Evolutionary conservation across 2,797 vertebrate genomes (phyloP).

Genomic region (Arnoldichthys spilopterus): DNA sequence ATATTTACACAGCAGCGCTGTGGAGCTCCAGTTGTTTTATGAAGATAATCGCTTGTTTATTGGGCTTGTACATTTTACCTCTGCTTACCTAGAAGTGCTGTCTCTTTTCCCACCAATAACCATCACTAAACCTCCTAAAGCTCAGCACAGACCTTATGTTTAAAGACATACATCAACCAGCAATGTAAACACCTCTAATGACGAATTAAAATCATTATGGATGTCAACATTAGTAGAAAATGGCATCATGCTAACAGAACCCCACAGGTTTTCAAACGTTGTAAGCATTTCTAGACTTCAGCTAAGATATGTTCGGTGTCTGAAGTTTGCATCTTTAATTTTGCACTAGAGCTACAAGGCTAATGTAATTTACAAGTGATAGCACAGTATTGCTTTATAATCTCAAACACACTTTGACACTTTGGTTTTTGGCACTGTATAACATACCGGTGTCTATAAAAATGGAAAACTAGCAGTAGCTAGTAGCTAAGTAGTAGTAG

Average conservation of each 20-base stretch:
- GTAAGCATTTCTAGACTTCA: neutral
- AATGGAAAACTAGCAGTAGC: neutral
- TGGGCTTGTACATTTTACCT: constrained; percentile 22
- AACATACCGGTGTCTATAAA: neutral
- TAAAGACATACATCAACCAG: neutral
- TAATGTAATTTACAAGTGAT: no score
- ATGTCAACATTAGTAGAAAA: neutral
- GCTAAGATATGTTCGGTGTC: neutral
- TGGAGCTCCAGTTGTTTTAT: constrained; percentile 26
- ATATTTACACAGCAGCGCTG: constrained; percentile 45
- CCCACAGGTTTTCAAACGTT: neutral
- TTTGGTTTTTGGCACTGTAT: neutral
- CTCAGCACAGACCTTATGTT: neutral
- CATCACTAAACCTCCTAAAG: neutral
- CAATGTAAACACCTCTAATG: constrained; percentile 3
- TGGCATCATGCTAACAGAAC: neutral
- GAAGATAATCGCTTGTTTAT: constrained; percentile 38
- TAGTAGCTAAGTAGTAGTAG: no score
- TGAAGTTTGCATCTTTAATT: neutral
- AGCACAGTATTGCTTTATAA: no score
- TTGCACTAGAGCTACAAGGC: no score
- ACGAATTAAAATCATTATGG: neutral
- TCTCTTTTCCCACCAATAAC: neutral
- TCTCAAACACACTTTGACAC: no score
- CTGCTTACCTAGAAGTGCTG: neutral